Base-by-base conservation (phyloP, 2,888 invertebrate species). In the Hirtodrosophila alboralis region DNA sequence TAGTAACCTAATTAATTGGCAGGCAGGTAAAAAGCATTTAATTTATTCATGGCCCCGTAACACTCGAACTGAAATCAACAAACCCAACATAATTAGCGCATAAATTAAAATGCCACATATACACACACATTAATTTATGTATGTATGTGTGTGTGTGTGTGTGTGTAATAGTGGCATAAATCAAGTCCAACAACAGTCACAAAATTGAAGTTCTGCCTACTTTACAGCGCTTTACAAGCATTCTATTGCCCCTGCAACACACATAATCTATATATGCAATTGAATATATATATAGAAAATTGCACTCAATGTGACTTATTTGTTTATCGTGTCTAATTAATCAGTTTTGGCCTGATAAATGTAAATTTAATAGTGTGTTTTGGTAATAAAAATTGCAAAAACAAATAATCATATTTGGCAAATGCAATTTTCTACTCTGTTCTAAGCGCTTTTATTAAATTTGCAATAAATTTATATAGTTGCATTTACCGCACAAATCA, bases 41-140 rank as follows among this genome's bases (percentile, higher is more conserved):
- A 77, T 63, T 78, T 77, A 81, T 78, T 70, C 61, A 81, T 77
- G 41, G 31, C 28, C 8, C 57, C 47, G 30, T 36, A 59, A 56
- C 57, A 54, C 49, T 61, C 44, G 36, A 54, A 48, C 57, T 31
- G 30, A 41, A 47, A 48, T 43, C 53, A 62, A 45, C 43, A 40
- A 76, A 56, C 60, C 60, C 54, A 75, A 57, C 59, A 59, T 76
- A 75, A 75, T 76, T 80, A 76, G 68, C 54, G 61, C 68, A 64
- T 68, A 68, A 75, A 68, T 75, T 68, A 76, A 44, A 30, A n/a
- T n/a, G n/a, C n/a, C n/a, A 38, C 10, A 38, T 14, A 33, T 26
- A 34, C 27, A 14, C 13, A 40, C 26, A 30, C 3, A 7, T 2
- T 9, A 10, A 31, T 12, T 12, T 10, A 14, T 7, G 7, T 27